Base-by-base conservation (phyloP, 2,888 invertebrate species). In the Dynastes maya region DNA sequence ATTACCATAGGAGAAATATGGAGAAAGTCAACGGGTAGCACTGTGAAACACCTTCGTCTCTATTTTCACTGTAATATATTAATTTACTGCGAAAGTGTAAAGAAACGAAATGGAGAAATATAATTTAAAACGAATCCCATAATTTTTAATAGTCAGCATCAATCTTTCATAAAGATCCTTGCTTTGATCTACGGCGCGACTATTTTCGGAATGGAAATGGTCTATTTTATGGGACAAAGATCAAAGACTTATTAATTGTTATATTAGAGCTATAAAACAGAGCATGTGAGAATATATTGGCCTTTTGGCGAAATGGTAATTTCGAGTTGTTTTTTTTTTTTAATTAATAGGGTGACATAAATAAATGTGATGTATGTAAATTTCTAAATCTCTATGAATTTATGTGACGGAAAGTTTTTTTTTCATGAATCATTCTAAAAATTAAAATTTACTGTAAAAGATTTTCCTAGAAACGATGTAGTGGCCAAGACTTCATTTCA, bases 221-320 rank as follows among this genome's bases (percentile, higher is more conserved):
- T 32, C 16, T 71, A 71, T 71, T 71, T 71, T 71, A 71, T 71
- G 71, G 55, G 71, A 55, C 11, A 37, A 55, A 71, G 71, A 71
- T 71, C 71, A 71, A 71, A 71, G 71, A 29, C n/a, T 29, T 71
- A 71, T 71, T 71, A 71, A 71, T 71, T 71, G 53, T 71, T 55
- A 55, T 55, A 71, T 55, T 71, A 32, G n/a, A n/a, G 55, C 45
- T 45, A 49, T n/a, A 32, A 71, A 71, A 71, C 37, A 65, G 16
- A 16, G 37, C 65, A 37, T 65, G 27, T 49, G 29, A 37, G 68
- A 61, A 61, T 22, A 16, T 65, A 68, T 68, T 51, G 51, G 49
- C 9, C 2, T 49, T 29, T 49, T 68, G 51, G 65, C 65, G 9
- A 61, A 68, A 49, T 22, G 51, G 45, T 68, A 68, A 68, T 68